A percentile compares a stretch with the other conserved stretches of the same genome.
Evolutionary conservation across 2,113 vertebrate genomes (phyloP).

Genomic region (Trematomus loennbergii): DNA sequence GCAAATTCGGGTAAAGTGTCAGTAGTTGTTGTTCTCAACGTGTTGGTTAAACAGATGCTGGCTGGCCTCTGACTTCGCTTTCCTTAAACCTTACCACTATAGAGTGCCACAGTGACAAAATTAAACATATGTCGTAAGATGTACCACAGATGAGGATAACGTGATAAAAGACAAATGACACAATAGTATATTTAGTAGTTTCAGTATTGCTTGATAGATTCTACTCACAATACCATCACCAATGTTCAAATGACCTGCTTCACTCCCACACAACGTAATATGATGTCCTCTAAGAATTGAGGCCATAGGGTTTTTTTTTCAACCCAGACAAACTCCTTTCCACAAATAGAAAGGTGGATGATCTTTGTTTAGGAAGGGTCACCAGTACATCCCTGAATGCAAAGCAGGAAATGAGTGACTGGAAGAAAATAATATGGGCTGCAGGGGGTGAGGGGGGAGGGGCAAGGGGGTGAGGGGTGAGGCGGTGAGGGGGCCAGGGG

Average conservation of each 20-base stretch:
- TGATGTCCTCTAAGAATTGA: neutral
- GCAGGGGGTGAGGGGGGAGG: conserved; percentile 1
- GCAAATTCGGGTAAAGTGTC: too few species aligned
- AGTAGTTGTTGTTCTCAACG: too few species aligned
- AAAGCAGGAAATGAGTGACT: conserved; percentile 30
- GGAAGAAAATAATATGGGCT: conserved; percentile 35
- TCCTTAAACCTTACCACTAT: too few species aligned
- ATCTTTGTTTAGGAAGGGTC: conserved; percentile 11
- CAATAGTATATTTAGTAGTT: neutral
- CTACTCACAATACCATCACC: neutral
- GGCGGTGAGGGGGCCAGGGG: neutral
- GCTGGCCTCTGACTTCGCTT: too few species aligned
- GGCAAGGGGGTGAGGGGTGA: neutral
- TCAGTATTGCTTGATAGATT: neutral
- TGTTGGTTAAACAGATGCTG: too few species aligned
- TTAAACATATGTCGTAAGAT: neutral
- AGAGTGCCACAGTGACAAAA: neutral
- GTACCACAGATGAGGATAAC: neutral
- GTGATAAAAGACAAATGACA: neutral
- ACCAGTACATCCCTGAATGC: conserved; percentile 17
- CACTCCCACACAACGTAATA: neutral
- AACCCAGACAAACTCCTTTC: neutral
- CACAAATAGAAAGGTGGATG: conserved; percentile 22
- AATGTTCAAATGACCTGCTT: neutral
- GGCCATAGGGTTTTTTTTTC: neutral